phyloP scores from a whole-genome alignment of 2,888 invertebrate species.

The Tricholauxania praeusta region DNA sequence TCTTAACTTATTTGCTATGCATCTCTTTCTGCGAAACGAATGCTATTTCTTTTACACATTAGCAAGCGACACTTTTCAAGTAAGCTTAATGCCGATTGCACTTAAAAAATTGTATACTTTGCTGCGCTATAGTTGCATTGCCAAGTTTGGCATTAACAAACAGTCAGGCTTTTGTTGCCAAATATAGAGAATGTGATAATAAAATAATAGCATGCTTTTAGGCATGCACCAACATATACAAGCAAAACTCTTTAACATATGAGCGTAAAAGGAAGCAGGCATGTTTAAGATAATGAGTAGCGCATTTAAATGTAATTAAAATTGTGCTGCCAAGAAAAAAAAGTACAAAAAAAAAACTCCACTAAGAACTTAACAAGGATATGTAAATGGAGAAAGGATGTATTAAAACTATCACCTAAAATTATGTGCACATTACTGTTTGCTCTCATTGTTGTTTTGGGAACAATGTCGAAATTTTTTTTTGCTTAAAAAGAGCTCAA shows the following conservation, averaged over 20 bases:
- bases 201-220: slow-evolving; percentile 12
- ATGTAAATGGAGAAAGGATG: slow-evolving; percentile 34
- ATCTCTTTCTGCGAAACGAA: not conserved
- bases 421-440: slow-evolving; percentile 23
- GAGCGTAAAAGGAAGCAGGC: slow-evolving; percentile 32
- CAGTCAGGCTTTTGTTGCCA: slow-evolving; percentile 22
- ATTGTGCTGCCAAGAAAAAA: slow-evolving; percentile 53
- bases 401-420: slow-evolving; percentile 14
- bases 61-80: too few relatives aligned
- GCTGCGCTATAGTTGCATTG: slow-evolving; percentile 17
- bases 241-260: too few relatives aligned
- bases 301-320: slow-evolving; percentile 60
- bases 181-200: slow-evolving; percentile 8
- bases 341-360: slow-evolving; percentile 21
- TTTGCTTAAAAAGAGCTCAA: not conserved
- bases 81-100: too few relatives aligned
- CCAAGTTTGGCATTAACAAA: slow-evolving; percentile 36
- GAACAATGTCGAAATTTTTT: not conserved
- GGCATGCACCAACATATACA: slow-evolving; percentile 1
- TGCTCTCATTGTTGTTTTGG: slow-evolving; percentile 21
- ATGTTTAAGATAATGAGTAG: slow-evolving; percentile 62
- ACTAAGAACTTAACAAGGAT: slow-evolving; percentile 8
- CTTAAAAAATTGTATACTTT: not conserved
- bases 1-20: not conserved
- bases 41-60: not conserved